Base-by-base conservation (phyloP, 1,140 invertebrate genomes). In the Eriocheir sinensis region DNA sequence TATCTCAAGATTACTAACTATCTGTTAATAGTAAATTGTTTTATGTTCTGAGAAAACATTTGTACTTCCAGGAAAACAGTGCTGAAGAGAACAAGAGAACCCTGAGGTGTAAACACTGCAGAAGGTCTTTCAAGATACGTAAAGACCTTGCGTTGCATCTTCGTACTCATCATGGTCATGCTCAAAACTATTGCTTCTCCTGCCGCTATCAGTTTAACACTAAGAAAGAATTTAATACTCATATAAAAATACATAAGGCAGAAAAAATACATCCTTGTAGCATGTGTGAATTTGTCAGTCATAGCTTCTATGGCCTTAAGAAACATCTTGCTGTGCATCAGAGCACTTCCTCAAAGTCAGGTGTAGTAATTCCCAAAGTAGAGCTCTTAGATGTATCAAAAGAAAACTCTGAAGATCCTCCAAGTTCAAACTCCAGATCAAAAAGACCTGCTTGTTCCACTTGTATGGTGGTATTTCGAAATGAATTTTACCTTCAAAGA, bases 61-160 rank as follows among this genome's bases (percentile, higher is more conserved):
- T 21, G 21, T 72, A 72, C 21, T 72, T n/a, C 27, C 60, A 72
- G 60, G 83, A 41, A 86, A 41, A 41, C 27, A 41, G 36, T 38
- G 83, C 36, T 86, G 83, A 0, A 41, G 40, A 15, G 36, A 86
- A 86, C 36, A 86, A 86, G 83, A 86, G 83, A 86, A 40, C 15
- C 36, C 83, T 86, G 83, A 86, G 30, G 34, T 86, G 83, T 86
- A 86, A 86, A 36, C 83, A 86, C 27, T 86, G 83, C 83, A 86
- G 40, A n/a, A 38, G 30, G 34, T 86, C 83, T 41, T 86, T 86
- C 40, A 86, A 38, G 3, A 36, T 86, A 34, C 34, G 83, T 17
- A 40, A 38, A 86, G 83, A 86, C 34, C 9, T 86, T 15, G 83
- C 83, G 27, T 34, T 3, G 30, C 83, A 86, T 36, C 34, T 86